Conservation (phyloP, 2,888 invertebrate species). For the Beris morrisii region DNA sequence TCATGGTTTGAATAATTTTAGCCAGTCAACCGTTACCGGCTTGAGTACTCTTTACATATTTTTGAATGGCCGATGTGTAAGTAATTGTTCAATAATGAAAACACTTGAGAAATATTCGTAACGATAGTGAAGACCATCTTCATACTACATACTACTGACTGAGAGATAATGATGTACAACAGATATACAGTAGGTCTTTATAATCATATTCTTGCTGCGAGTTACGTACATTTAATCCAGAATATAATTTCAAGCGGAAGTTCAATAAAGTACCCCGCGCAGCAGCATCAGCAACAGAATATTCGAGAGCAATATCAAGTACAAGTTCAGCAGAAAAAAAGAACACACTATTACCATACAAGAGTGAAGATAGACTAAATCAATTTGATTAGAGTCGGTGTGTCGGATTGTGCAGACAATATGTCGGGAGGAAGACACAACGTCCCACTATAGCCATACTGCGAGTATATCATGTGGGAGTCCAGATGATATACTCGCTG, state of each 20-base stretch:
- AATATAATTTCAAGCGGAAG: slow-evolving; percentile 30
- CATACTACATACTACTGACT: background rate
- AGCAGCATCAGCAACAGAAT: slow-evolving; percentile 13
- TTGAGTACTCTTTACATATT: background rate
- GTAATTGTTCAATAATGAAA: slow-evolving; percentile 34
- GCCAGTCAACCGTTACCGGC: background rate
- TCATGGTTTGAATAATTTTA: too few species aligned
- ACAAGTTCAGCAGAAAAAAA: slow-evolving; percentile 33
- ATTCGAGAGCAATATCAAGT: slow-evolving; percentile 39
- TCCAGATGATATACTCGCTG: background rate
- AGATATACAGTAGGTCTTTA: background rate
- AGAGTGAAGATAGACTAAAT: background rate
- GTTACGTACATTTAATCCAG: background rate
- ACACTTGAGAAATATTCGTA: slow-evolving; percentile 11
- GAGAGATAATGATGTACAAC: background rate
- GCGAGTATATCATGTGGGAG: background rate
- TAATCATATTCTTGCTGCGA: background rate
- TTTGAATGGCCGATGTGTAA: background rate
- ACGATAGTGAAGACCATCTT: background rate
- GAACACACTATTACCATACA: background rate
- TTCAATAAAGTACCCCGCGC: slow-evolving; percentile 29
- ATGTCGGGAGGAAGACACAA: background rate
- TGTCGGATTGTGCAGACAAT: background rate
- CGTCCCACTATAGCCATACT: background rate
- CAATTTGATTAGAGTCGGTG: slow-evolving; percentile 1